Conservation (phyloP, 2,113 vertebrate species). For the Xenopus laevis region DNA sequence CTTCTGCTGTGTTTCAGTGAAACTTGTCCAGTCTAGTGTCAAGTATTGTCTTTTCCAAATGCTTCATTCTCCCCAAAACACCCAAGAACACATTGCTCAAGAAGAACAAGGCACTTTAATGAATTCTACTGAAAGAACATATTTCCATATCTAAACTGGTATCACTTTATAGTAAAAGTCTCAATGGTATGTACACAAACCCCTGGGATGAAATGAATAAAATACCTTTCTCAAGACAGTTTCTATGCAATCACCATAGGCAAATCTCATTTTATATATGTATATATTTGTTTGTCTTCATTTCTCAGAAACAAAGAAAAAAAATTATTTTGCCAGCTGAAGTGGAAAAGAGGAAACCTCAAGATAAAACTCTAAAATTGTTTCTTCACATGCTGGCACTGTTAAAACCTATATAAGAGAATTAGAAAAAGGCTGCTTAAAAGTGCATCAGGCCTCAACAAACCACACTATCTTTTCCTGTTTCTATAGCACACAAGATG, state of each 20-base stretch:
- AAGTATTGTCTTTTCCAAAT: too few relatives aligned
- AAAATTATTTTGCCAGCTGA: conserved; percentile 50
- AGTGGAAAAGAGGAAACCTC: conserved; percentile 49
- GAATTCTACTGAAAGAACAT: too few relatives aligned
- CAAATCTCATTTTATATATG: conserved; percentile 5
- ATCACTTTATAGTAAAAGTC: conserved; percentile 26
- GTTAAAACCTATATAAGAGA: conserved; percentile 53
- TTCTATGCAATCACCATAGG: too few relatives aligned
- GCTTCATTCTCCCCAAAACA: too few relatives aligned
- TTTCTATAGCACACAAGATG: conserved; percentile 55
- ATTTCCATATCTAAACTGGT: too few relatives aligned
- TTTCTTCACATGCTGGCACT: conserved; percentile 50
- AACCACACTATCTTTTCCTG: conserved; percentile 11
- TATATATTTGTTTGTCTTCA: conserved; percentile 49
- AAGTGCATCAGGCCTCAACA: conserved; percentile 20
- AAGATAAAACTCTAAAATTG: conserved; percentile 45
- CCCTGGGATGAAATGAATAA: conserved; percentile 44
- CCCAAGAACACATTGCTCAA: too few relatives aligned
- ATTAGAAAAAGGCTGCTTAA: conserved; percentile 44
- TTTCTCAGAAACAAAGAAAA: conserved; percentile 54
- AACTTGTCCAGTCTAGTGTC: too few relatives aligned
- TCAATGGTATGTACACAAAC: conserved; percentile 46
- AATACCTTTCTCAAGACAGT: conserved; percentile 18
- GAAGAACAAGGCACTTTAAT: too few relatives aligned
- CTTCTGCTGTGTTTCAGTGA: too few relatives aligned